phyloP scores from a whole-genome alignment of 2,113 vertebrate genomes.

The Pollimyrus isidori region DNA sequence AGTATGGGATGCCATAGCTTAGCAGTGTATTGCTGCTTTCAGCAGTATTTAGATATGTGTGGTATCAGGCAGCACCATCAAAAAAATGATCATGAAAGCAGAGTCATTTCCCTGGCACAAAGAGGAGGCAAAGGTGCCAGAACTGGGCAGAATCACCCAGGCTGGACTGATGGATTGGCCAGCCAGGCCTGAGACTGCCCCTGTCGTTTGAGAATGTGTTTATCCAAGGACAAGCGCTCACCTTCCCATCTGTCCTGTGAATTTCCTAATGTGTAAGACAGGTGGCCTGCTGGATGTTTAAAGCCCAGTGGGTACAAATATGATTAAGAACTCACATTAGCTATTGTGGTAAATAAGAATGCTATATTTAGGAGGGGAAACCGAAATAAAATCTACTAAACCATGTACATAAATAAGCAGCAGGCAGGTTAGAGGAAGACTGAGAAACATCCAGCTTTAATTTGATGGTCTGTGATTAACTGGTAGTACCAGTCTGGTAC shows the following conservation, averaged over 20 bases:
- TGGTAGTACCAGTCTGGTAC: neutral
- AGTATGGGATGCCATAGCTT: neutral
- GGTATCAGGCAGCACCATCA: neutral
- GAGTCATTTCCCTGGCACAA: conserved; percentile 14
- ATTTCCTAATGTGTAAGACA: conserved; percentile 78
- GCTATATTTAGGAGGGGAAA: conserved; percentile 49
- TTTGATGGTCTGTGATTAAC: conserved; percentile 14
- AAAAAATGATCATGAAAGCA: neutral
- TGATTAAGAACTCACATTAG: conserved; percentile 80
- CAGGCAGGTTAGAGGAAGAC: conserved; percentile 8
- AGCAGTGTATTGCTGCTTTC: neutral
- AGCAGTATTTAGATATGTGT: neutral
- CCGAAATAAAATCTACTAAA: conserved; percentile 25
- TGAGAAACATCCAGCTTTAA: conserved; percentile 19
- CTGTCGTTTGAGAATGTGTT: conserved; percentile 64
- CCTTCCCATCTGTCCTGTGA: conserved; percentile 83
- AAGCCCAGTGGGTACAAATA: conserved; percentile 74
- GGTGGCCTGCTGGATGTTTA: conserved; percentile 75
- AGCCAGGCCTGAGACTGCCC: conserved; percentile 52
- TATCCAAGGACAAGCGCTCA: conserved; percentile 79
- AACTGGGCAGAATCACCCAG: conserved; percentile 9
- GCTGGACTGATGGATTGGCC: conserved; percentile 48
- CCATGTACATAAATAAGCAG: conserved; percentile 22
- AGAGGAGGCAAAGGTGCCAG: neutral
- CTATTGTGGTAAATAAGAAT: conserved; percentile 61